Evolutionary conservation across 2,113 vertebrate genomes (phyloP).

Genomic region (Rhinoptilus africanus): DNA sequence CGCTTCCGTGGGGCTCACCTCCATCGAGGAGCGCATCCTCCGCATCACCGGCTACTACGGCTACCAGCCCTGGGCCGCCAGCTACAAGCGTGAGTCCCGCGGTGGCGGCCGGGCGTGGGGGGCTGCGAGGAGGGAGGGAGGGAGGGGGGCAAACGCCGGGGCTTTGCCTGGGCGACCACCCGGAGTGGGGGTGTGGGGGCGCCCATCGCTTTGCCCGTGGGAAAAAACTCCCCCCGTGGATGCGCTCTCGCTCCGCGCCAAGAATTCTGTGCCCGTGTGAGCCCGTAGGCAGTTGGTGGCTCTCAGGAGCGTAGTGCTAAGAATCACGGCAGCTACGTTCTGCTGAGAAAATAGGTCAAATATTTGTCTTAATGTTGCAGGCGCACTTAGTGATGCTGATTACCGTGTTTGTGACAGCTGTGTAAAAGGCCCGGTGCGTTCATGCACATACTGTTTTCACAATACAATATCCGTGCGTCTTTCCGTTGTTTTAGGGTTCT

Average conservation of each 20-base stretch:
- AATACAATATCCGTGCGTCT: fast-evolving
- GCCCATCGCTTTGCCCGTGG: not conserved
- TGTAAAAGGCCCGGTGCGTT: not conserved
- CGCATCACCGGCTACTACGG: slow-evolving; percentile 95
- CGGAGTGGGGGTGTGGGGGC: not conserved
- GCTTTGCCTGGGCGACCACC: not conserved
- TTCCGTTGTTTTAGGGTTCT: not conserved
- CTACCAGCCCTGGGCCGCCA: slow-evolving; percentile 91
- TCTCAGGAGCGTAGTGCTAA: not conserved
- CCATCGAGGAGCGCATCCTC: slow-evolving; percentile 91
- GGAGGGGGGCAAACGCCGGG: not conserved
- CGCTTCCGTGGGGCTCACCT: slow-evolving; percentile 78
- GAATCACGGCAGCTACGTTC: not conserved
- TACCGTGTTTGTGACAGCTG: not conserved
- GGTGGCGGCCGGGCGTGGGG: not conserved
- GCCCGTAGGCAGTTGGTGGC: not conserved
- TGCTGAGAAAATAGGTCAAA: slow-evolving; percentile 24
- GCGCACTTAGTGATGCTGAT: not conserved
- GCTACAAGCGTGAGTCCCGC: slow-evolving; percentile 84
- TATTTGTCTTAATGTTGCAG: not conserved
- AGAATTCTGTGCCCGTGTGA: not conserved
- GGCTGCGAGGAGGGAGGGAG: not conserved
- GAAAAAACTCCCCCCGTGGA: not conserved
- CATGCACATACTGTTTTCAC: not conserved
- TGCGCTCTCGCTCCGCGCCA: not conserved